Evolutionary conservation across 2,113 vertebrate species (phyloP), one percentile per base, ranked within the genome.

Genomic region (Lanius ludovicianus): DNA sequence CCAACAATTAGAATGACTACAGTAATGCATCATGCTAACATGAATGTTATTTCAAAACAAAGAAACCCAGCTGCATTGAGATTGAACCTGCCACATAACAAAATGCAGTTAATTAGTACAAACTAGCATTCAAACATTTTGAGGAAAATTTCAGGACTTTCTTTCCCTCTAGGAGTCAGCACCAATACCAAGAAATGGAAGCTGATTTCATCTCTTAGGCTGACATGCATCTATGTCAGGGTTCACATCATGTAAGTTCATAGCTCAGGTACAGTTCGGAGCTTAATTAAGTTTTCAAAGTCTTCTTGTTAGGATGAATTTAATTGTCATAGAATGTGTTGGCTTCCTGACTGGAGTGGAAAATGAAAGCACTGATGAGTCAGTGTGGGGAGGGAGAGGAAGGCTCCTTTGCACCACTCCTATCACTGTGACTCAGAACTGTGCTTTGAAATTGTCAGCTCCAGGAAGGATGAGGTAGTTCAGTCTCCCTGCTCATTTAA

Each of bases 331-430:
- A 50, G 75, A 82, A 87, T 41, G 64, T 31, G 80, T 57, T 89
- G 81, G 53, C 62, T 87, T 91, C 73, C 74, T 84, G 69, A 75
- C 81, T 8, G 1, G 35, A 46, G 62, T 25, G 31, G 69, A 84
- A 84, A 84, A 90, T n/a, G 83, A 87, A 91, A 92, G 60, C 27
- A 56, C 46, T 28, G 56, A 57, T 93, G 94, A 95, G 73, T 93
- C 91, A 92, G 42, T 44, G 42, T 1, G 1, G 52, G 6, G 17
- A 23, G 70, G 84, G 35, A 53, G 68, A 55, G 60, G 68, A 84
- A 47, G 23, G 42, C 47, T 96, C 76, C 76, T 69, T 65, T 57
- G 39, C 86, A 55, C 46, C 3, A 10, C 52, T 96, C 46, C 71
- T 80, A 68, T 84, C 39, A 6, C 47, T 11, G 60, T 95, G 94